Base-by-base conservation (phyloP, 2,888 invertebrate genomes). In the Anarsia innoxiella region DNA sequence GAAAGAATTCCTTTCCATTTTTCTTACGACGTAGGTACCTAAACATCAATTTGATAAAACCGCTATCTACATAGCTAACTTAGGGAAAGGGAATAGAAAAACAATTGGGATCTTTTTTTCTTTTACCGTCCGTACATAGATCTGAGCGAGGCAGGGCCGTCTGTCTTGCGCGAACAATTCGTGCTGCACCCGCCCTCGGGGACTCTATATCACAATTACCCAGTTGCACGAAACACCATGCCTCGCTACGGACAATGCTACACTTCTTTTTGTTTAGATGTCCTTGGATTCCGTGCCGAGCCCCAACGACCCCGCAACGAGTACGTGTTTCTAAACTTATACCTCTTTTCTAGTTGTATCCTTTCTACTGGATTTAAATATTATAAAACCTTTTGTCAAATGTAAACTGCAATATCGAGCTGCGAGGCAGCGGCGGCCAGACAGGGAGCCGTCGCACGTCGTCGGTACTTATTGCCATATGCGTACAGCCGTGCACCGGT, bases 181-280 rank as follows among this genome's bases (percentile, higher is more conserved):
- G 26, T 14, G 36, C 28, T 16, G 34, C n/a, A 31, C 49, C 37
- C 35, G 44, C 33, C 75, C 68, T 78, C 31, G 45, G 68, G 69
- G 79, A 52, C 45, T 74, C 62, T 84, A 80, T 69, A 71, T 84
- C 79, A 77, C 79, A 72, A 80, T 84, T 83, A 85, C 61, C 50
- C n/a, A n/a, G n/a, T 46, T 13, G 25, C 13, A 23, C 13, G 14
- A n/a, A n/a, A n/a, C n/a, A n/a, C n/a, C n/a, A n/a, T n/a, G n/a
- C n/a, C n/a, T n/a, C n/a, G n/a, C n/a, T n/a, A n/a, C n/a, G n/a
- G n/a, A n/a, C n/a, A n/a, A 19, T 6, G 6, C 19, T 6, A 19
- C 19, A 6, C n/a, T 19, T 19, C 19, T 19, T 19, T 19, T 19
- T 19, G 19, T 19, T n/a, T 19, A 19, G 19, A 5, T 19, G 19